Evolutionary conservation across 2,797 vertebrate genomes (phyloP).

Genomic region (Hoplostethus atlanticus): DNA sequence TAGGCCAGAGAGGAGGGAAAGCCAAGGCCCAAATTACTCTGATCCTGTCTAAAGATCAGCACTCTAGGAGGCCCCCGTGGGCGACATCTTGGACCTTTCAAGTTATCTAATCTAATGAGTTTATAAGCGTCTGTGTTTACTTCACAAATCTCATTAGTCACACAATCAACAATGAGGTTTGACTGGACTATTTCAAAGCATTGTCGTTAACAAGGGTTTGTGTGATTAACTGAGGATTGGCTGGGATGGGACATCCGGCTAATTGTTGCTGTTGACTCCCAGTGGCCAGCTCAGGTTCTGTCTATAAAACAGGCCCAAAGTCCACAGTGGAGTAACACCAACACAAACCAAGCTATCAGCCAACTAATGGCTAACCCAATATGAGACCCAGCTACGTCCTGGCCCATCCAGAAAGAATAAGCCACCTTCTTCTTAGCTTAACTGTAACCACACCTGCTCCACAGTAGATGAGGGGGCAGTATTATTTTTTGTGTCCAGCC

Average conservation of each 20-base stretch:
- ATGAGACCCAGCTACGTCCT: background rate
- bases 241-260: background rate
- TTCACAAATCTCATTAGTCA: background rate
- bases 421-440: background rate
- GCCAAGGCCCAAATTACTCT: conserved; percentile 1
- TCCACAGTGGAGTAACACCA: conserved; percentile 1
- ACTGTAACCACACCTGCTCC: background rate
- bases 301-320: background rate
- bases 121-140: background rate
- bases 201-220: background rate
- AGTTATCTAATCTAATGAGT: background rate
- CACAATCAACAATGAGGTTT: background rate
- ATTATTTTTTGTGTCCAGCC: conserved; percentile 11
- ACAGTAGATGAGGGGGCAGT: background rate
- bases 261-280: conserved; percentile 2
- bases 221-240: background rate
- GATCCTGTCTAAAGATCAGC: background rate
- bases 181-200: background rate
- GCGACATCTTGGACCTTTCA: background rate
- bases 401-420: background rate
- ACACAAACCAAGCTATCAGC: background rate
- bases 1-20: background rate
- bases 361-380: background rate
- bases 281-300: conserved; percentile 17
- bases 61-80: background rate